Base-by-base conservation (phyloP, 2,888 invertebrate genomes). In the Harpalus rubripes region DNA sequence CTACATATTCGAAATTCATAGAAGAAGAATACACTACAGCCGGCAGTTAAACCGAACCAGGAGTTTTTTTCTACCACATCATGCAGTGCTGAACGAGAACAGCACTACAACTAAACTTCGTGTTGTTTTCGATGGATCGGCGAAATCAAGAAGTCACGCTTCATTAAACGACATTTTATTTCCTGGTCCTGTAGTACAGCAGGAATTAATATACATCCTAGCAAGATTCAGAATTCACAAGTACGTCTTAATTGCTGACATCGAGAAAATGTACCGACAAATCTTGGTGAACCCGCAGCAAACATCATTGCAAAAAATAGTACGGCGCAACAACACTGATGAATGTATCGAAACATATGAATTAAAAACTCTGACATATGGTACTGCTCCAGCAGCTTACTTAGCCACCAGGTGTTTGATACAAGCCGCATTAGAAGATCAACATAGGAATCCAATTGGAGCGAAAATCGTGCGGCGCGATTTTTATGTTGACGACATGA, bases 211-310 rank as follows among this genome's bases (percentile, higher is more conserved):
- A 15, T 61, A 81, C 5, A 84, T 88, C 6, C 12, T 89, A 0
- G 7, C 87, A 2, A 81, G 87, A 15, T 88, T 88, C 82, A 32
- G 89, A 7, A 65, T 79, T 7, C 85, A 87, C 76, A 44, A 61
- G 4, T 85, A 87, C 22, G 87, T 87, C 0, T 63, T 89, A 7
- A 86, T 85, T 7, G 87, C 87, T 7, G 88, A 89, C 72, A 86
- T 89, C 18, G 86, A 72, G 1, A 88, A 88, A 85, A 88, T 88
- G 87, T 89, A 87, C 56, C 86, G 87, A 0, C 88, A 88, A 68
- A 86, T 88, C 12, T 12, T 52, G n/a, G 56, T 76, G 12, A 52
- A 44, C 8, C 12, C 22, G n/a, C n/a, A n/a, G 18, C 41, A 74
- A 15, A 26, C 7, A 41, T 41, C 41, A 15, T 41, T 74, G 18